A percentile compares a stretch with the other conserved stretches of the same genome.
Conservation (phyloP, 2,888 invertebrate species). For the Anorthoa munda region DNA sequence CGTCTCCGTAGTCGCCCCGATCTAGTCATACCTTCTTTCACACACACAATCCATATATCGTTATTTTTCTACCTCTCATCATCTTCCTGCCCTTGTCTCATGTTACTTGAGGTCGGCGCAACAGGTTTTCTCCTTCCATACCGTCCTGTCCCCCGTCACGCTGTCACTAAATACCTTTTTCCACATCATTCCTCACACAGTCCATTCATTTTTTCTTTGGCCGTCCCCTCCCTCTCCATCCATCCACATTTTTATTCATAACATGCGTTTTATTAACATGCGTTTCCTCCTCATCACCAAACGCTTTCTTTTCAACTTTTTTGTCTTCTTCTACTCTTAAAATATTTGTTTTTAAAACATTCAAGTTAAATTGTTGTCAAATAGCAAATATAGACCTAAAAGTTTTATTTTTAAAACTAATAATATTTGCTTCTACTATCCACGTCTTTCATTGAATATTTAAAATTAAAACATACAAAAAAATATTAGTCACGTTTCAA, state of each 20-base stretch:
- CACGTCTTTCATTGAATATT: conserved; percentile 48
- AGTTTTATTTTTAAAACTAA: conserved; percentile 15
- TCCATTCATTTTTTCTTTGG: too few species aligned
- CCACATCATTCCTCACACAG: too few species aligned
- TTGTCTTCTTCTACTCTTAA: not conserved
- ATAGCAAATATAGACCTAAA: conserved; percentile 5
- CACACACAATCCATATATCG: not conserved
- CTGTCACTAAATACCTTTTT: too few species aligned
- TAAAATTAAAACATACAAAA: conserved; percentile 33
- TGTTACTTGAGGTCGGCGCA: too few species aligned
- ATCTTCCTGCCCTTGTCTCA: too few species aligned
- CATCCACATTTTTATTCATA: too few species aligned
- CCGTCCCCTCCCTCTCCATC: too few species aligned
- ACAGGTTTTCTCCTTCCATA: too few species aligned
- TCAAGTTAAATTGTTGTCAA: conserved; percentile 1
- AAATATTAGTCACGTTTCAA: conserved; percentile 71
- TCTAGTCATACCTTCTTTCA: not conserved
- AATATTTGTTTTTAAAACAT: not conserved
- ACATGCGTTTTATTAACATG: too few species aligned
- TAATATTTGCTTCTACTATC: conserved; percentile 26
- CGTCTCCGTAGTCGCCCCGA: not conserved
- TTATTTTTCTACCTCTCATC: not conserved
- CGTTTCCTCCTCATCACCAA: too few species aligned
- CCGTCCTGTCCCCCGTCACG: too few species aligned
- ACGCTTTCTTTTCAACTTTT: too few species aligned